Evolutionary conservation across 2,113 vertebrate species (phyloP), one percentile per base, ranked within the genome.

Genomic region (Daphoenositta chrysoptera): DNA sequence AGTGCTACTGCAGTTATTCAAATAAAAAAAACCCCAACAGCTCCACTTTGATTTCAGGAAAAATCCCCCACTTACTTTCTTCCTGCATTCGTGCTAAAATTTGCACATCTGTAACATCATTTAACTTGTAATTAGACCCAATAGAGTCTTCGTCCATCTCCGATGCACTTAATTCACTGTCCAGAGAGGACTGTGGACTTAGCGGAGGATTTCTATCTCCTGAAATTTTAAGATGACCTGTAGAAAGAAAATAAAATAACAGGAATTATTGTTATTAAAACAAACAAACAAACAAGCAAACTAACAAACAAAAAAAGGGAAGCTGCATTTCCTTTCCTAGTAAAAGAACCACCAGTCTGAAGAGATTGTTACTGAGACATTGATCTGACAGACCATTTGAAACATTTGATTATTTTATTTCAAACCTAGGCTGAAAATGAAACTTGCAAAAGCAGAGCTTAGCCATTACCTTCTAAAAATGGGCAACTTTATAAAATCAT

Each of bases 111-210:
- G 99, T 99, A 97, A 99, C 99, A 91, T 99, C 99, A 80, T 99
- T 99, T 96, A 99, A 98, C 91, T 99, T 99, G 97, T 99, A 99
- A 94, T 99, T 99, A 76, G 99, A 99, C 89, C 99, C 99, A 96
- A 99, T 98, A 4, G 99, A 99, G 97, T 99, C 99, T 97, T 99
- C 99, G 30, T 99, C 99, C 98, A 99, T 99, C 96, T 99, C 99
- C 2, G 99, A 99, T 58, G 99, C 99, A 98, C 99, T 99, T 97
- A 99, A 98, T 97, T 99, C 99, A 83, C 99, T 99, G 98, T 99
- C 99, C 96, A 99, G 98, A 39, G 99, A 99, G 6, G 99, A 99
- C 79, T 99, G 99, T 14, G 99, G 99, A 96, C 99, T 99, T 70
- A 99, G 94, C 0, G 99, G 99, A 97, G 98, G 98, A 89, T 99